Percentiles rank a stretch among this genome's conserved stretches.
These are phyloP conservation scores for Diachasma alloeum DNA, from an alignment of 1,140 invertebrate species.

Conservation along the genomic window DNA sequence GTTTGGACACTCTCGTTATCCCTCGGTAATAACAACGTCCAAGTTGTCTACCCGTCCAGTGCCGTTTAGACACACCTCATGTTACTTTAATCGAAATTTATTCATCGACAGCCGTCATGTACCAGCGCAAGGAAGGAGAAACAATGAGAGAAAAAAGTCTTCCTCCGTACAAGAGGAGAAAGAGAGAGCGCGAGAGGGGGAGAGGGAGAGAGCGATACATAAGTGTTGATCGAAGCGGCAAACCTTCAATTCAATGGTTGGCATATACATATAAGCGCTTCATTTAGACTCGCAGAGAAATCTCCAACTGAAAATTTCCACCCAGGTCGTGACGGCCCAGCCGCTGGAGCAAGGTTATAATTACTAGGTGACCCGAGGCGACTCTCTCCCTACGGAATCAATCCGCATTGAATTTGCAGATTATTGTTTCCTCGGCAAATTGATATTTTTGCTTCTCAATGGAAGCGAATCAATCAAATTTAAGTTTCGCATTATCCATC, in stretches of 20 bases:
- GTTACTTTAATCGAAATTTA: conserved; percentile 12
- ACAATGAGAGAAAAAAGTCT: conserved; percentile 16
- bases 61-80: conserved; percentile 4
- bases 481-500: too few relatives aligned
- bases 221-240: conserved; percentile 44
- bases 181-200: background rate
- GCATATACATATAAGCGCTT: conserved; percentile 49
- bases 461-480: too few relatives aligned
- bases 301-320: background rate
- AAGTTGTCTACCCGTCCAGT: conserved; percentile 3
- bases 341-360: background rate
- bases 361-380: background rate
- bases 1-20: conserved; percentile 11
- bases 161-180: background rate
- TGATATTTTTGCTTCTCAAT: too few relatives aligned
- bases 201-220: background rate
- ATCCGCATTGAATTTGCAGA: too few relatives aligned
- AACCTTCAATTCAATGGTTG: conserved; percentile 46
- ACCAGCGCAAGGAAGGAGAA: conserved; percentile 31
- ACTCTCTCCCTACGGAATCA: background rate
- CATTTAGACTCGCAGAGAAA: conserved; percentile 41
- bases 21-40: conserved; percentile 9
- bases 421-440: too few relatives aligned
- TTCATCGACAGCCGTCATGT: conserved; percentile 26
- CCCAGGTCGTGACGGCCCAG: background rate